Evolutionary conservation across 2,113 vertebrate species (phyloP), one percentile per base, ranked within the genome.

Genomic region (Acanthisitta chloris): DNA sequence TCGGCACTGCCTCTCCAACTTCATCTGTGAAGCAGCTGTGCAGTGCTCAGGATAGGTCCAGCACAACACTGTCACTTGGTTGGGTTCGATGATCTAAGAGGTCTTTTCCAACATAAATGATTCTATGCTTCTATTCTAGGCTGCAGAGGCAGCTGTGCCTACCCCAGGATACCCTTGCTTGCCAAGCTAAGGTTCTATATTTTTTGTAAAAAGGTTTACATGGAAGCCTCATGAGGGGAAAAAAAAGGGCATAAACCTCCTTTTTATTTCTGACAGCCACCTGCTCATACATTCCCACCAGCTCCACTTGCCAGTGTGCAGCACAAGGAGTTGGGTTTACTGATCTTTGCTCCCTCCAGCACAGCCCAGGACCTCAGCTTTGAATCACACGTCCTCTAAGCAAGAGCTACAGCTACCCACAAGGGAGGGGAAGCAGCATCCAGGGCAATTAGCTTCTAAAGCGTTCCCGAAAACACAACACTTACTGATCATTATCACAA

Each of bases 151-250:
- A 78, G 52, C 42, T 1, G 1, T 65, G 26, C 29, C 55, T 17
- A 28, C 29, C 38, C 49, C 13, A 1, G 14, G 31, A 78, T 16
- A 85, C 0, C 1, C 26, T 24, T 3, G 0, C 25, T 81, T 58
- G 28, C 17, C 86, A 34, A 17, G 13, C 14, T 65, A 25, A 33
- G 5, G 3, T 45, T 34, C 62, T 52, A 36, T 33, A 65, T 51
- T 69, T 64, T 48, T 33, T 8, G 11, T 33, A 43, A 67, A 74
- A 61, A 8, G 18, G 14, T 43, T 34, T 81, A 16, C 18, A 25
- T 0, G 0, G 33, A 10, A 77, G 31, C 8, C 16, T 9, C 45
- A 14, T 1, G 1, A 59, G 14, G 2, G 3, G 4, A 13, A 81
- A 72, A 81, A 72, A 66, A 57, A 17, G 2, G 12, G 28, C 42